These are phyloP conservation scores for Corydoras sp. DNA, from an alignment of 2,113 vertebrate genomes.

Conservation along the genomic window DNA sequence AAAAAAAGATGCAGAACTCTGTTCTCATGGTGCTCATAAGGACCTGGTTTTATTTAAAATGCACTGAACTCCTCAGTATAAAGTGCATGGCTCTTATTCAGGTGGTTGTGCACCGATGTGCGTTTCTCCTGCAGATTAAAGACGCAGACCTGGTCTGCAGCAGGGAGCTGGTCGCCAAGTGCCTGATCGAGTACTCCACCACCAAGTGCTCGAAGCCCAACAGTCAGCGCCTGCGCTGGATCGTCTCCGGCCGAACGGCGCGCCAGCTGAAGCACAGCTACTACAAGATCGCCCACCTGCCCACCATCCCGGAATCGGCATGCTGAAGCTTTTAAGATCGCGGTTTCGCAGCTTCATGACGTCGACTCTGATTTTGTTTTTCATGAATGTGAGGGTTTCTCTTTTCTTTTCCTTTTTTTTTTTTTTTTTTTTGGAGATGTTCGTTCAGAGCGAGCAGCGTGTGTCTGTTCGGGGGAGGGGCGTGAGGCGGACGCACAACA, in stretches of 20 bases:
- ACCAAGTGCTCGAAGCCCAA: conserved; percentile 84
- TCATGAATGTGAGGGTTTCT: not conserved
- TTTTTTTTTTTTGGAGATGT: not conserved
- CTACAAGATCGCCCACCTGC: conserved; percentile 88
- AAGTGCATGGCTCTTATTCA: not conserved
- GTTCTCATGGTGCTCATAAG: no score
- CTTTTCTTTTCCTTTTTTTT: not conserved
- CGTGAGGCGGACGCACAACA: no score
- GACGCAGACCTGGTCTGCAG: conserved; percentile 78
- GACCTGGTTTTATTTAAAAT: not conserved
- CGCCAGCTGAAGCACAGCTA: conserved; percentile 89
- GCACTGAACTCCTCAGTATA: no score
- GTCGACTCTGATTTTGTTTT: not conserved
- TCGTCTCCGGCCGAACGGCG: conserved; percentile 88
- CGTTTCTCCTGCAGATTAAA: conserved; percentile 65
- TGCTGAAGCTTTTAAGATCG: conserved; percentile 49
- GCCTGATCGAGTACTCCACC: conserved; percentile 84
- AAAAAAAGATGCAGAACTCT: no score
- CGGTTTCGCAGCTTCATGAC: no score
- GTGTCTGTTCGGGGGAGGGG: no score
- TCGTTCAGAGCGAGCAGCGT: no score
- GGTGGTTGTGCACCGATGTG: no score
- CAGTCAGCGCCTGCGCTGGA: conserved; percentile 88
- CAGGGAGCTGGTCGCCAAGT: conserved; percentile 84
- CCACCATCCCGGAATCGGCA: conserved; percentile 86